Conservation (phyloP, 2,797 vertebrate genomes). For the Galaxias olidus region DNA sequence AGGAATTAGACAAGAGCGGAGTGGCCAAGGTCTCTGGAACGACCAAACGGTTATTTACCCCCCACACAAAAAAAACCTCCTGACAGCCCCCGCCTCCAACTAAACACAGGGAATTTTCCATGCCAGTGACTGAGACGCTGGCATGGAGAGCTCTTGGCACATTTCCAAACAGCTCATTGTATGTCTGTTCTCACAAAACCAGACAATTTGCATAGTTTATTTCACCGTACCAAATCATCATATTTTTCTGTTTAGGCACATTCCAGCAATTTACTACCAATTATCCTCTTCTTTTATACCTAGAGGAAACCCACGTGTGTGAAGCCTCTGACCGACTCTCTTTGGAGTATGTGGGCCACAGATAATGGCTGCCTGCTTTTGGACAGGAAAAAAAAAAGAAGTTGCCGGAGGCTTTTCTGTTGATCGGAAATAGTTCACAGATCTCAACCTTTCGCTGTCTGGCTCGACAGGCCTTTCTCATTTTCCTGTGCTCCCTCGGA, state of each 20-base stretch:
- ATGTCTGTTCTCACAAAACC: neutral
- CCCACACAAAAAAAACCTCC: conserved; percentile 16
- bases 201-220: conserved; percentile 8
- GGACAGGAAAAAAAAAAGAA: neutral
- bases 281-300: conserved; percentile 26
- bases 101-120: conserved; percentile 24
- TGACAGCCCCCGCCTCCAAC: neutral
- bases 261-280: conserved; percentile 27
- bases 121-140: neutral
- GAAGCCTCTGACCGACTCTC: conserved; percentile 40
- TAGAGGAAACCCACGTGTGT: conserved; percentile 26
- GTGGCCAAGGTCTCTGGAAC: conserved; percentile 20
- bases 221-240: conserved; percentile 20
- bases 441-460: conserved; percentile 36
- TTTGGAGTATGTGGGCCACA: conserved; percentile 38
- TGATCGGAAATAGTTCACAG: conserved; percentile 61
- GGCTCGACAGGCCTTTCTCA: conserved; percentile 33
- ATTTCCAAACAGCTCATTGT: neutral
- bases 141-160: neutral
- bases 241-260: conserved; percentile 52
- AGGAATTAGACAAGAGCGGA: conserved; percentile 35
- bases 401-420: conserved; percentile 52
- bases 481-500: neutral
- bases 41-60: conserved; percentile 22
- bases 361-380: conserved; percentile 45